Evolutionary conservation across 2,888 invertebrate species (phyloP).

Genomic region (Axea sp.): DNA sequence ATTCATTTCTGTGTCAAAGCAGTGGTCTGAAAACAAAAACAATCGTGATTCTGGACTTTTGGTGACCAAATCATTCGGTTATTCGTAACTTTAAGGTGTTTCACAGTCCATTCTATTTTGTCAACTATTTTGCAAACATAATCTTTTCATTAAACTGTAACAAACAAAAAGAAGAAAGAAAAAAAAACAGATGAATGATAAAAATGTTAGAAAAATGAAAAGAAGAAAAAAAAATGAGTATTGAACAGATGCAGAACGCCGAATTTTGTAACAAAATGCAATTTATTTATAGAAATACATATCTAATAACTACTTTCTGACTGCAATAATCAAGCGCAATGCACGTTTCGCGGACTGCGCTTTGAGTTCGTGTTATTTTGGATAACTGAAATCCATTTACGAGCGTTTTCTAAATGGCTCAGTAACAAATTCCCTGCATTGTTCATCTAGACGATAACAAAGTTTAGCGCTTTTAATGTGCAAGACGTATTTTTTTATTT

Average conservation of each 20-base stretch:
- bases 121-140: no score
- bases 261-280: constrained; percentile 73
- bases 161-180: no score
- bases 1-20: not conserved
- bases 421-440: constrained; percentile 70
- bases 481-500: constrained; percentile 62
- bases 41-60: no score
- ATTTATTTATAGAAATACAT: constrained; percentile 75
- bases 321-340: constrained; percentile 65
- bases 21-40: no score
- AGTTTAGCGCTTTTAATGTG: constrained; percentile 71
- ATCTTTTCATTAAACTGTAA: no score
- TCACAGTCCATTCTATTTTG: no score
- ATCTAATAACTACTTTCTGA: constrained; percentile 71
- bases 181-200: not conserved
- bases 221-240: constrained; percentile 11
- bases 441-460: constrained; percentile 72
- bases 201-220: not conserved
- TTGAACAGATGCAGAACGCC: constrained; percentile 63
- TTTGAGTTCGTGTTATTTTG: constrained; percentile 36
- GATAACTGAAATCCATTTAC: constrained; percentile 66
- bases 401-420: constrained; percentile 66
- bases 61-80: no score
- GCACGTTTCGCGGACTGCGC: constrained; percentile 61
- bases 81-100: no score